Evolutionary conservation across 2,888 invertebrate genomes (phyloP), one percentile per base, ranked within the genome.

Genomic region (Herminia tarsipennalis): DNA sequence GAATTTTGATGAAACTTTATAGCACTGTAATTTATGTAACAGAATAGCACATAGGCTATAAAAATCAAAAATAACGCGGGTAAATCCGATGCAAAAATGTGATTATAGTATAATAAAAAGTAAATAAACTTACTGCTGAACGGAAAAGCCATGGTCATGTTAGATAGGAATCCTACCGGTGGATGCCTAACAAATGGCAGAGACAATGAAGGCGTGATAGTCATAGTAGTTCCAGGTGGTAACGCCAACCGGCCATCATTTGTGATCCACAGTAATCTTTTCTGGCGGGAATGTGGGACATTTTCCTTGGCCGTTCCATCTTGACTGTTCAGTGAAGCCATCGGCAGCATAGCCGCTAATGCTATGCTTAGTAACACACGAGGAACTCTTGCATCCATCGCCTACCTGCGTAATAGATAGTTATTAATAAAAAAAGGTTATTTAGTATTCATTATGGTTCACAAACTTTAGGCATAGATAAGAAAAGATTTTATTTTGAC

Each of bases 121-220:
- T n/a, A 3, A 13, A 33, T 38, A 25, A 24, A 94, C 95, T 94
- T 87, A 97, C 97, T 96, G 73, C 96, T 95, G 72, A 97, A 95
- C 10, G 97, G 97, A 68, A 97, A 93, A 83, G 95, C 96, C 71
- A 97, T 93, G 14, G 96, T 95, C 89, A 97, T 92, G 78, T 97
- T 97, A 38, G 96, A 96, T 64, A 96, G 93, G 81, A 97, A 97
- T 37, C 97, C 97, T 72, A 95, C 95, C 0, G 96, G 96, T 5
- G 97, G 97, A 89, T 97, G 95, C 66, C 97, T 90, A 2, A 97
- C 96, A 70, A 97, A 94, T 5, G 97, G 97, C 90, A 97, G 88
- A 3, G 96, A 95, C 29, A 97, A 81, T 3, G 97, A 96, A 5
- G 97, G 97, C 2, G 96, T 94, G 61, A 97, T 95, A 16, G 95